Evolutionary conservation across 2,797 vertebrate genomes (phyloP), one percentile per base, ranked within the genome.

Genomic region (Parotocinclus haroldoi): DNA sequence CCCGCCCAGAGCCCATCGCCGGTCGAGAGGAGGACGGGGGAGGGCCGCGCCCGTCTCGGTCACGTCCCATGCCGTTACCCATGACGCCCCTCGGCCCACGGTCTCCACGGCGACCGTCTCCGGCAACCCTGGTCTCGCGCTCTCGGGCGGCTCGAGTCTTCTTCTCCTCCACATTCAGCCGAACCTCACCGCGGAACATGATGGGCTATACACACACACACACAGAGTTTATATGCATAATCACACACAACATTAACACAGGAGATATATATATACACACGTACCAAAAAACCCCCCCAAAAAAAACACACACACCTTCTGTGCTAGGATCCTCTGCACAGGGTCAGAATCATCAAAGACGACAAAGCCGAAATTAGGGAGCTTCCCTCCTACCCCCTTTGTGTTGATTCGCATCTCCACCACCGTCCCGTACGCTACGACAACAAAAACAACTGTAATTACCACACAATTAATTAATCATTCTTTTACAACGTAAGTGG

Each of bases 351-450:
- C 95, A 0, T 99, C 96, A 84, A 98, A 99, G 52, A 99, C 96
- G 79, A 99, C 96, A 42, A 98, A 99, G 71, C 96, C 97, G 80
- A 99, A 99, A 83, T 99, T 99, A 57, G 97, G 97, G 77, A 99
- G 87, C 71, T 98, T 98, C 69, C 95, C 95, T 66, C 95, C 94
- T 63, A 98, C 93, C 27, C 92, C 96, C 82, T 99, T 99, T 36
- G 96, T 99, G 85, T 99, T 98, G 82, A 99, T 99, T 74, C 95
- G 91, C 84, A 99, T 91, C 82, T 99, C 97, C 66, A 99, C 91
- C 60, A 99, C 94, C 7, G 92, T 98, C 78, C 96, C 97, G 56
- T 96, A 99, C 53, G 91, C 96, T 99, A 19, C 67, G 73, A 9
- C 63, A 16, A 27, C 27, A 27, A 27, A 2, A 27, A 27, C 27